These are phyloP conservation scores for Pleuronectes platessa DNA, from an alignment of 2,113 vertebrate genomes.

Conservation along the genomic window DNA sequence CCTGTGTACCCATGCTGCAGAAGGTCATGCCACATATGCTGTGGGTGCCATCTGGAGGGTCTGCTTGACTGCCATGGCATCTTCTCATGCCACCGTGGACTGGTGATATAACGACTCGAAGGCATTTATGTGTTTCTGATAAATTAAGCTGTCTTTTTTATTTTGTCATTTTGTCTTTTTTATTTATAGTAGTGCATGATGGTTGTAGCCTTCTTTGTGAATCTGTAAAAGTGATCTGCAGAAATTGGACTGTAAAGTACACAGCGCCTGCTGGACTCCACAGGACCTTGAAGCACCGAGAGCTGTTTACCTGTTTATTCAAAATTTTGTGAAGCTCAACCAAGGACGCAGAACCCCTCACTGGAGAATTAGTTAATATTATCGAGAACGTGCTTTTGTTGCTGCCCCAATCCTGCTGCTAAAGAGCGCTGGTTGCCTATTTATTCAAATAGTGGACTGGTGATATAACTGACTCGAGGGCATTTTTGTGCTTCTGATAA, in stretches of 20 bases:
- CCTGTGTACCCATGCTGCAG: constrained; percentile 81
- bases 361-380: too few species aligned
- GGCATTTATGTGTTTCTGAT: constrained; percentile 19
- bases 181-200: background rate
- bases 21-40: constrained; percentile 83
- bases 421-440: too few species aligned
- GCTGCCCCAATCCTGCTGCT: too few species aligned
- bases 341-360: too few species aligned
- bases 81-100: constrained; percentile 38
- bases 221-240: too few species aligned
- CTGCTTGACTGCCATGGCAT: constrained; percentile 48
- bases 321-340: too few species aligned
- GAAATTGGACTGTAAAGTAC: too few species aligned
- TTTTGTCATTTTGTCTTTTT: too few species aligned
- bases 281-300: too few species aligned
- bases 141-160: background rate
- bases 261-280: too few species aligned
- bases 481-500: constrained; percentile 14
- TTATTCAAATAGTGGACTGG: constrained; percentile 17
- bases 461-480: constrained; percentile 39
- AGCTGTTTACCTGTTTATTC: background rate
- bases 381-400: too few species aligned
- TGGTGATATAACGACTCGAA: constrained; percentile 41
- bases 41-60: constrained; percentile 73
- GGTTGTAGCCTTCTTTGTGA: too few species aligned